Evolutionary conservation across 1,140 invertebrate genomes (phyloP).

Genomic region (Tribolium castaneum): DNA sequence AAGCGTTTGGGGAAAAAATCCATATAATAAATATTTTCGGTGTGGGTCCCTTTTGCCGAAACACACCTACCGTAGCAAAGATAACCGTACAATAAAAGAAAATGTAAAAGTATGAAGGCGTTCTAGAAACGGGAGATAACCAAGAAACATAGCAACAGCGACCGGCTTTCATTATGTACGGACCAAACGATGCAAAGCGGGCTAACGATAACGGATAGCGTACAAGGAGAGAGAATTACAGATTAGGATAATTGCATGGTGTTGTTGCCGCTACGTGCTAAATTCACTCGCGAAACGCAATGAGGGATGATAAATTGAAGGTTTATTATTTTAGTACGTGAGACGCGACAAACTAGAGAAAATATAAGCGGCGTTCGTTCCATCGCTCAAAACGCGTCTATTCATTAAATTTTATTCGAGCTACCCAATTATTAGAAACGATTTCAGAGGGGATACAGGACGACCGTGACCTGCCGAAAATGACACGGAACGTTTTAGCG

Average conservation of each 20-base stretch:
- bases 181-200: conserved; percentile 19
- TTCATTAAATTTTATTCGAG: not conserved
- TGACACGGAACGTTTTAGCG: not conserved
- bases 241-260: conserved; percentile 39
- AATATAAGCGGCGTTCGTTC: not conserved
- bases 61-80: conserved; percentile 28
- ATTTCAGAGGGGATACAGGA: not conserved
- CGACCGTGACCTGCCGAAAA: not conserved
- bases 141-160: conserved; percentile 32
- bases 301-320: conserved; percentile 40
- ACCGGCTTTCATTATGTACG: conserved; percentile 24
- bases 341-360: conserved; percentile 5
- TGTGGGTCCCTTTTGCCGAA: conserved; percentile 21
- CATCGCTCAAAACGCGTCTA: conserved; percentile 12
- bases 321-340: conserved; percentile 42
- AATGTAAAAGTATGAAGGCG: conserved; percentile 35
- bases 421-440: not conserved
- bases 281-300: conserved; percentile 39
- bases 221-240: conserved; percentile 37
- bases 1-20: conserved; percentile 26
- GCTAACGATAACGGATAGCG: conserved; percentile 22
- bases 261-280: conserved; percentile 36
- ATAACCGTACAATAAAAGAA: conserved; percentile 36
- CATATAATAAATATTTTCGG: conserved; percentile 28
- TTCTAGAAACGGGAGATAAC: conserved; percentile 22